Evolutionary conservation across 1,140 invertebrate species (phyloP).

Genomic region (Drosophila subobscura): DNA sequence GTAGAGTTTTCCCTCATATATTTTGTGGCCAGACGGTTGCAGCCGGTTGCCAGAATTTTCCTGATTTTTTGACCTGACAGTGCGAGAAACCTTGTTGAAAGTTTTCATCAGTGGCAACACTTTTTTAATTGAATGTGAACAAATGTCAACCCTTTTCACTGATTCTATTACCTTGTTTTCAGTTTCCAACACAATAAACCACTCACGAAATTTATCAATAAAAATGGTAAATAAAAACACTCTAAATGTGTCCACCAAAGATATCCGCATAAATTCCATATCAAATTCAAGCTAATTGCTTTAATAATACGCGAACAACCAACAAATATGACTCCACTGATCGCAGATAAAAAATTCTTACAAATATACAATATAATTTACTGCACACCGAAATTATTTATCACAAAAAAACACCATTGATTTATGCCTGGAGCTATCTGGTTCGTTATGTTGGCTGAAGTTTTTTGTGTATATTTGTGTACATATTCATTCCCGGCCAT

Average conservation of each 20-base stretch:
- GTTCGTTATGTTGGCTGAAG: not conserved
- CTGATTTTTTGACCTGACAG: slow-evolving; percentile 14
- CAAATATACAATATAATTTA: not conserved
- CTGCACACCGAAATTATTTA: slow-evolving; percentile 14
- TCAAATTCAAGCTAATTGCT: not conserved
- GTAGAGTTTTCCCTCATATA: not conserved
- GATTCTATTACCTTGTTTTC: not conserved
- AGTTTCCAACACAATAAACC: not conserved
- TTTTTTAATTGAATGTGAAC: slow-evolving; percentile 5
- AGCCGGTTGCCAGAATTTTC: not conserved
- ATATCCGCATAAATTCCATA: not conserved
- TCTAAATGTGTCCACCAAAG: not conserved
- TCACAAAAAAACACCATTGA: slow-evolving; percentile 22
- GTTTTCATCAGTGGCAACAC: slow-evolving; percentile 1
- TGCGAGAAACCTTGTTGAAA: slow-evolving; percentile 1
- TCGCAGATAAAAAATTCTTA: not conserved
- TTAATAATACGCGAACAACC: not conserved
- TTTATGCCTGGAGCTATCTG: slow-evolving; percentile 22
- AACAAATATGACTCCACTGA: no score
- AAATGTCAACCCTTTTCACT: slow-evolving; percentile 1
- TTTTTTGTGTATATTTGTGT: slow-evolving; percentile 11
- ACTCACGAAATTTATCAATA: not conserved
- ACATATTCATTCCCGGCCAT: slow-evolving; percentile 16
- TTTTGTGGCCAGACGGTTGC: not conserved
- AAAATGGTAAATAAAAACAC: not conserved